Conservation (phyloP, 1,140 invertebrate genomes). For the Linepithema humile region DNA sequence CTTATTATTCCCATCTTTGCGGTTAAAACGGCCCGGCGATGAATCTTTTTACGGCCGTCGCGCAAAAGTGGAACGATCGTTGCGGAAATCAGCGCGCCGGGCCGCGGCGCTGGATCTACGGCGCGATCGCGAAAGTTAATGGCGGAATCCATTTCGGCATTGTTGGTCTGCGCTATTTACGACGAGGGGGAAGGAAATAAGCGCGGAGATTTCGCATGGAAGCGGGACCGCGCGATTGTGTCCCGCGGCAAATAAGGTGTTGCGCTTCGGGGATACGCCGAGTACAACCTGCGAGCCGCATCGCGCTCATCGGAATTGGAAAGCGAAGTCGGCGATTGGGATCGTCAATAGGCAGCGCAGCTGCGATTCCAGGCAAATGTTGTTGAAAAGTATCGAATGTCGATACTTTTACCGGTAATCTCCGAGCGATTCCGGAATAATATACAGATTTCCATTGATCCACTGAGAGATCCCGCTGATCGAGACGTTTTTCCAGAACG, state of each 20-base stretch:
- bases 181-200: slow-evolving; percentile 13
- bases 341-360: not conserved
- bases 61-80: slow-evolving; percentile 58
- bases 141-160: slow-evolving; percentile 17
- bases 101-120: not conserved
- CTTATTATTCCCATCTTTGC: slow-evolving; percentile 42
- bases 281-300: not conserved
- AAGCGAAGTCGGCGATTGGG: slow-evolving; percentile 25
- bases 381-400: not conserved
- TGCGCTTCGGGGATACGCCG: not conserved
- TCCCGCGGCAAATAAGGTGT: slow-evolving; percentile 15
- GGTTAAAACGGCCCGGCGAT: not conserved
- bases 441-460: not conserved
- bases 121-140: slow-evolving; percentile 50
- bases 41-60: slow-evolving; percentile 47
- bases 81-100: slow-evolving; percentile 42
- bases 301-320: slow-evolving; percentile 23
- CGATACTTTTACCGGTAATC: not conserved
- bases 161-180: slow-evolving; percentile 10
- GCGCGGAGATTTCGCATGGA: not conserved
- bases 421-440: not conserved
- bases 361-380: not conserved
- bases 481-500: not conserved
- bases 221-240: not conserved
- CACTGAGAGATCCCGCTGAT: not conserved